These are phyloP conservation scores for Ylistrum balloti DNA, from an alignment of 1,140 invertebrate genomes.

Conservation along the genomic window DNA sequence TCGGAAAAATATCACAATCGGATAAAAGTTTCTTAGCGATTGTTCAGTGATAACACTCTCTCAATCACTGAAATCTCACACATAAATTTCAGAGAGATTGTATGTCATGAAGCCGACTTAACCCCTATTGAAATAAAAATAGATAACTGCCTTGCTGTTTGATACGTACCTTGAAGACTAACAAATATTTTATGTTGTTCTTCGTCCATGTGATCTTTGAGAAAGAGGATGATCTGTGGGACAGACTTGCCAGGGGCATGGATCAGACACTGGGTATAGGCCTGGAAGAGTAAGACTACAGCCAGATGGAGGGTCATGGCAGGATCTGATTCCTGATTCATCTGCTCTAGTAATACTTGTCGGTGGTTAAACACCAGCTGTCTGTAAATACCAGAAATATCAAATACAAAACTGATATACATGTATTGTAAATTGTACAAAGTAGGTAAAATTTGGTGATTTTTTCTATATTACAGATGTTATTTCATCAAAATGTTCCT, in stretches of 20 bases:
- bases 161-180: conserved; percentile 88
- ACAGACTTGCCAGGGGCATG: conserved; percentile 96
- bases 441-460: too few species aligned
- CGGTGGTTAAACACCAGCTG: conserved; percentile 89
- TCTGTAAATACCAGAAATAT: conserved; percentile 74
- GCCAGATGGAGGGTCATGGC: conserved; percentile 93
- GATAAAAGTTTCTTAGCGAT: too few species aligned
- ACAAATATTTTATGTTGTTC: conserved; percentile 87
- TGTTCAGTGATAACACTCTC: too few species aligned
- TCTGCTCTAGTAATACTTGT: conserved; percentile 90
- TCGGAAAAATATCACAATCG: too few species aligned
- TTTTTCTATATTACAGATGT: too few species aligned
- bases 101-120: too few species aligned
- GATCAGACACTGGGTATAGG: conserved; percentile 89
- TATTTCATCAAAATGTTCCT: too few species aligned
- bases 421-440: too few species aligned
- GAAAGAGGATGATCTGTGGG: conserved; percentile 88
- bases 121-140: too few species aligned
- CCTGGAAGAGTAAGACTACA: conserved; percentile 91
- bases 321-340: conserved; percentile 88
- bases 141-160: too few species aligned
- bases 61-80: too few species aligned
- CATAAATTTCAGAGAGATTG: too few species aligned
- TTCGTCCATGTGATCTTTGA: conserved; percentile 87
- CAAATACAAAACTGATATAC: background rate